These are phyloP conservation scores for Tryphoninae sp. DNA, from an alignment of 2,888 invertebrate genomes.

Conservation along the genomic window DNA sequence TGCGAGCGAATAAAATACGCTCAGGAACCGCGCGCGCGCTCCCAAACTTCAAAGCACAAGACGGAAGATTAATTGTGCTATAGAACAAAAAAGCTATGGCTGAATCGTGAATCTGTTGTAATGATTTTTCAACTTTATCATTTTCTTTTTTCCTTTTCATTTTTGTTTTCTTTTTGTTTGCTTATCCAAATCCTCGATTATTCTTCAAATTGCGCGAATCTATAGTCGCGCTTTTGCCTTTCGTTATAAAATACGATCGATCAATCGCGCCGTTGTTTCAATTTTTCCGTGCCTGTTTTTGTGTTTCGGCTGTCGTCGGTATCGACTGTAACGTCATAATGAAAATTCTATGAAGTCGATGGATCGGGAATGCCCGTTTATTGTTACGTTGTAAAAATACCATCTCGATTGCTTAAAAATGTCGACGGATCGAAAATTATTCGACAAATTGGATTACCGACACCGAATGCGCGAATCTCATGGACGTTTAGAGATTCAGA, in stretches of 20 bases:
- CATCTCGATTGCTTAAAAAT: background rate
- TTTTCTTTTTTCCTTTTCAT: conserved; percentile 33
- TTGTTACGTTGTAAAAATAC: background rate
- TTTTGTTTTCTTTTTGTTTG: background rate
- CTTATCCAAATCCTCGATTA: background rate
- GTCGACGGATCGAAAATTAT: background rate
- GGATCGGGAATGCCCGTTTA: background rate
- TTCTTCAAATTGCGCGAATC: background rate
- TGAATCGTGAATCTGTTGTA: conserved; percentile 79
- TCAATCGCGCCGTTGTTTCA: background rate
- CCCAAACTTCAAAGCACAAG: conserved; percentile 29
- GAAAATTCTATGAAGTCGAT: conserved; percentile 2
- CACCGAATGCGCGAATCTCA: background rate
- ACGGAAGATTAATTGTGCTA: conserved; percentile 29
- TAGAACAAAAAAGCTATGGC: conserved; percentile 72
- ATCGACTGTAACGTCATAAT: conserved; percentile 1
- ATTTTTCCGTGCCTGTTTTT: conserved; percentile 10
- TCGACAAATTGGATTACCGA: background rate
- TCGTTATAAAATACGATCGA: conserved; percentile 6
- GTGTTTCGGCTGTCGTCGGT: conserved; percentile 27
- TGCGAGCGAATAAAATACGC: conserved; percentile 60
- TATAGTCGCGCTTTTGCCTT: conserved; percentile 2
- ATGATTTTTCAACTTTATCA: conserved; percentile 46
- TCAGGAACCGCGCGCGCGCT: conserved; percentile 49
- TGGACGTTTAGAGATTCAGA: background rate